A percentile compares a stretch with the other conserved stretches of the same genome.
Evolutionary conservation across 2,113 vertebrate genomes (phyloP).

Genomic region (Bungarus multicinctus): DNA sequence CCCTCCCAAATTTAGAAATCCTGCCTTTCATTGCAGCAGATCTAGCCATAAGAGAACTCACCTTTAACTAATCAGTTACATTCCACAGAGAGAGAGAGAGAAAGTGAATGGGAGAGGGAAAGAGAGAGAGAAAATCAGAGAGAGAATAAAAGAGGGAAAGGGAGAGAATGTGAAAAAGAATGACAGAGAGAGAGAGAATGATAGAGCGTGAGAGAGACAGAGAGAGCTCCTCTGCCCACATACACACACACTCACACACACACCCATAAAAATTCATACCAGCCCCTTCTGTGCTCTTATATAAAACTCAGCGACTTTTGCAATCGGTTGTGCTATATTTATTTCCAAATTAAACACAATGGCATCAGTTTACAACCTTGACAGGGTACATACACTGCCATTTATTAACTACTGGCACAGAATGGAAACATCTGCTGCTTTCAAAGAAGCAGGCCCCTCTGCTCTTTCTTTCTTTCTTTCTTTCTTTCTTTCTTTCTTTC

Average conservation of each 20-base stretch:
- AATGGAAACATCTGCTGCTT: slow-evolving; percentile 52
- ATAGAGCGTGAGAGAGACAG: too few relatives aligned
- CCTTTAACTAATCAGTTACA: neutral
- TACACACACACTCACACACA: neutral
- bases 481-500: too few relatives aligned
- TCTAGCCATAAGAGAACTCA: neutral
- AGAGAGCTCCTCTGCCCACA: neutral
- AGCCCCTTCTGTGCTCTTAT: slow-evolving; percentile 3
- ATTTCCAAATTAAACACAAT: slow-evolving; percentile 51
- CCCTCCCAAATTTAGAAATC: neutral
- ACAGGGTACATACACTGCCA: slow-evolving; percentile 44
- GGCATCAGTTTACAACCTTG: slow-evolving; percentile 46
- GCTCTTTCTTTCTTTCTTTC: slow-evolving; percentile 34
- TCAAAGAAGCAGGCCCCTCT: slow-evolving; percentile 32
- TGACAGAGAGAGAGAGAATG: too few relatives aligned
- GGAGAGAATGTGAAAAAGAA: too few relatives aligned
- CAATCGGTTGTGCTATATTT: slow-evolving; percentile 40
- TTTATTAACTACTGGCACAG: slow-evolving; percentile 53
- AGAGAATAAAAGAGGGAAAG: too few relatives aligned
- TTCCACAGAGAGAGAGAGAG: neutral
- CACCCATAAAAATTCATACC: slow-evolving; percentile 33
- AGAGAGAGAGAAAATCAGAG: neutral
- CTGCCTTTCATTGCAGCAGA: neutral
- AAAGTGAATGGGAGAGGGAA: too few relatives aligned
- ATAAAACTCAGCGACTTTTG: neutral